Evolutionary conservation across 2,113 vertebrate species (phyloP).

Genomic region (Nerophis lumbriciformis): DNA sequence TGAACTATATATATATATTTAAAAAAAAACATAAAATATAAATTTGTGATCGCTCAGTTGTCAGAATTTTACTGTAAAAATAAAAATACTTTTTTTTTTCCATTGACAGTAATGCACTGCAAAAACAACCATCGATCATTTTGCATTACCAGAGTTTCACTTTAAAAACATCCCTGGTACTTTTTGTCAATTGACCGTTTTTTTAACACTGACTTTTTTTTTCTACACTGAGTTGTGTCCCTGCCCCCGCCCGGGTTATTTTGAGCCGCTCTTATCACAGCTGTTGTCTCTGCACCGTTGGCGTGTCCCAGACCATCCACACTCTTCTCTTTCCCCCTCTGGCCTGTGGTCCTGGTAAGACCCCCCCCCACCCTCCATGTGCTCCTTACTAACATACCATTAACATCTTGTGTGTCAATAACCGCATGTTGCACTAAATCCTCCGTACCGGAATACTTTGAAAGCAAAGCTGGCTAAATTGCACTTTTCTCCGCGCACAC

Average conservation of each 20-base stretch:
- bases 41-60: no score
- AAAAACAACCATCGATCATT: no score
- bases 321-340: slow-evolving; percentile 55
- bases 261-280: slow-evolving; percentile 74
- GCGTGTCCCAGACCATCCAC: slow-evolving; percentile 46
- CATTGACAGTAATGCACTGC: no score
- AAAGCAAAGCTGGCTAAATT: slow-evolving; percentile 1
- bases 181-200: no score
- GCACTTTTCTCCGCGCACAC: slow-evolving; percentile 15
- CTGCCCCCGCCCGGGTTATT: slow-evolving; percentile 64
- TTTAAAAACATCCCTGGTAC: no score
- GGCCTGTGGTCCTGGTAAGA: slow-evolving; percentile 71
- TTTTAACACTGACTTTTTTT: slow-evolving; percentile 20
- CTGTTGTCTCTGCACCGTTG: slow-evolving; percentile 46
- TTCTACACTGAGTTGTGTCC: slow-evolving; percentile 34
- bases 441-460: no score
- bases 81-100: no score
- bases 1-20: no score
- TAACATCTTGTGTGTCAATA: background rate
- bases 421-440: background rate
- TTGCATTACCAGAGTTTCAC: no score
- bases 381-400: slow-evolving; percentile 14
- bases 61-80: no score
- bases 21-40: no score
- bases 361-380: slow-evolving; percentile 24